A percentile compares a stretch with the other conserved stretches of the same genome.
phyloP scores from a whole-genome alignment of 2,888 invertebrate genomes.

The Pemphredon lugubris region DNA sequence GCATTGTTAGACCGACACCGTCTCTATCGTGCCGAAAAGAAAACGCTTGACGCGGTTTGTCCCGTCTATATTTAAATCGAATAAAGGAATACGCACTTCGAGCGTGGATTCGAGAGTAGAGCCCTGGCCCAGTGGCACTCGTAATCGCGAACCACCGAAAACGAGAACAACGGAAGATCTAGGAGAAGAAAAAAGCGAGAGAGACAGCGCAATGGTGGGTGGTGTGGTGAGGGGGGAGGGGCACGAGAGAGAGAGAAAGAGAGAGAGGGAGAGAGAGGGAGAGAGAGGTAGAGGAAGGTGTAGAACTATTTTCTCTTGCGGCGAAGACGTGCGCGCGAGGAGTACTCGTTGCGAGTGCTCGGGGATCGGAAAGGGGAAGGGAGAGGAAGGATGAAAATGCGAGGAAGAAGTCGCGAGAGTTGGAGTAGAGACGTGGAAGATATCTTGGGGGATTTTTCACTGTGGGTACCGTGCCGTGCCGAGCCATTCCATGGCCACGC shows the following conservation, averaged over 20 bases:
- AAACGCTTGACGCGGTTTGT: no score
- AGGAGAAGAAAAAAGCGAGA: no score
- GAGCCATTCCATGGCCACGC: not conserved
- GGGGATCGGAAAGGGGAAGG: not conserved
- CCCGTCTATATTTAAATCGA: no score
- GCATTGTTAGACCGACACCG: no score
- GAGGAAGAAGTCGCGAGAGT: not conserved
- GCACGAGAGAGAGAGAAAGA: not conserved
- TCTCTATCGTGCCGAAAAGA: no score
- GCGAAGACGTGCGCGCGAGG: conserved; percentile 34
- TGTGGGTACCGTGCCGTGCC: not conserved
- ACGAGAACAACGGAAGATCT: no score
- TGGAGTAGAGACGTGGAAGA: not conserved
- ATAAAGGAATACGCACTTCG: no score
- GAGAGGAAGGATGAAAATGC: not conserved
- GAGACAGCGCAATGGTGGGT: not conserved
- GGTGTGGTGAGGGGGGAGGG: not conserved
- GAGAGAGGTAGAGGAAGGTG: conserved; percentile 51
- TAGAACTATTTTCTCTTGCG: conserved; percentile 68
- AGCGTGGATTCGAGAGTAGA: no score
- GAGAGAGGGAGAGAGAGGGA: not conserved
- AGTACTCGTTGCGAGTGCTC: conserved; percentile 5
- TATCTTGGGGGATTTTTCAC: not conserved
- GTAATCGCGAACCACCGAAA: no score
- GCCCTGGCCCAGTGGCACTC: no score